These are phyloP conservation scores for Campodea augens DNA, from an alignment of 1,140 invertebrate species.

Conservation along the genomic window DNA sequence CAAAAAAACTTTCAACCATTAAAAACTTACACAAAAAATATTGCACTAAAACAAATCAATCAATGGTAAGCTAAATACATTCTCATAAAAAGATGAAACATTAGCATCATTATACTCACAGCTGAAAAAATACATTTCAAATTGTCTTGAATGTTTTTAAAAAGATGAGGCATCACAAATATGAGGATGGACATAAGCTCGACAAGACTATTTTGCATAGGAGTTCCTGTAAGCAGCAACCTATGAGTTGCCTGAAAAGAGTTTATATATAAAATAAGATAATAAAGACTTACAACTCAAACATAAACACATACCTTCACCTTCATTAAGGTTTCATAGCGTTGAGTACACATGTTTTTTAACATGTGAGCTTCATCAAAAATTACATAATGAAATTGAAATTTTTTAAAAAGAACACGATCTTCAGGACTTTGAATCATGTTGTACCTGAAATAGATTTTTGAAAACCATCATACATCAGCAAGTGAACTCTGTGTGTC, in stretches of 20 bases:
- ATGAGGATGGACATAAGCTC: conserved; percentile 88
- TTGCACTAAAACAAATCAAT: too few relatives aligned
- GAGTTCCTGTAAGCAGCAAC: conserved; percentile 75
- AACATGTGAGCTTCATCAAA: conserved; percentile 97
- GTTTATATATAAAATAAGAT: conserved; percentile 3
- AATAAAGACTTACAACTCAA: conserved; percentile 4
- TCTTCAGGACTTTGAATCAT: conserved; percentile 69
- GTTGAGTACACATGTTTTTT: conserved; percentile 84
- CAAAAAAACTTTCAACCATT: too few relatives aligned
- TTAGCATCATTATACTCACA: too few relatives aligned
- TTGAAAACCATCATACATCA: too few relatives aligned
- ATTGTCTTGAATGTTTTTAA: conserved; percentile 68
- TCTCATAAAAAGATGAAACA: too few relatives aligned
- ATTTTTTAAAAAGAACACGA: conserved; percentile 70
- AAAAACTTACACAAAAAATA: too few relatives aligned
- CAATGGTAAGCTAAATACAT: too few relatives aligned
- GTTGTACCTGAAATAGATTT: conserved; percentile 45
- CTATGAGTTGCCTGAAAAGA: conserved; percentile 48
- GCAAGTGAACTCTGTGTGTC: conserved; percentile 13
- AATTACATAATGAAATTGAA: conserved; percentile 75
- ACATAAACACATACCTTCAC: conserved; percentile 46
- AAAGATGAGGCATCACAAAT: conserved; percentile 91
- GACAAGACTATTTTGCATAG: conserved; percentile 86
- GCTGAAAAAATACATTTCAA: conserved; percentile 66
- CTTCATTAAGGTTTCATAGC: conserved; percentile 73